A percentile compares a stretch with the other conserved stretches of the same genome.
These are phyloP conservation scores for Rhabdomys pumilio DNA, from an alignment of 2,797 vertebrate genomes.

Conservation along the genomic window DNA sequence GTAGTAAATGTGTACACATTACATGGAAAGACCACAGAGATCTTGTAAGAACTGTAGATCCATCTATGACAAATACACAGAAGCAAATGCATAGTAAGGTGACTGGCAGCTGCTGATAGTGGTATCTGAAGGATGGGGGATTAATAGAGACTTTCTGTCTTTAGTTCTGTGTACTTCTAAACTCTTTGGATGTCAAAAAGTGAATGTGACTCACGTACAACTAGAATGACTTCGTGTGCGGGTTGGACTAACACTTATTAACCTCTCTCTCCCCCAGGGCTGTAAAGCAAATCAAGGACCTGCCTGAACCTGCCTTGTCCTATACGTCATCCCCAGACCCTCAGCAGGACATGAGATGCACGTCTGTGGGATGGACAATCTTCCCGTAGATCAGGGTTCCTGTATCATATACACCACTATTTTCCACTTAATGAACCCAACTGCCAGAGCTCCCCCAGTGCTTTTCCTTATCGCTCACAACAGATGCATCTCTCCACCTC, in stretches of 20 bases:
- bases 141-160: not conserved
- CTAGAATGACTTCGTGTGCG: not conserved
- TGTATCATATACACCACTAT: not conserved
- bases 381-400: not conserved
- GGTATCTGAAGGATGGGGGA: not conserved
- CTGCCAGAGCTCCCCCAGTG: not conserved
- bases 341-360: not conserved
- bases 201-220: slow-evolving; percentile 23
- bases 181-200: slow-evolving; percentile 39
- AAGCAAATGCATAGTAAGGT: not conserved
- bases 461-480: not conserved
- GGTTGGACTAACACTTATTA: slow-evolving; percentile 6
- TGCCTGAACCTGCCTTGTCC: not conserved
- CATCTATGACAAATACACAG: not conserved
- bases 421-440: not conserved
- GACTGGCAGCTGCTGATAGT: not conserved
- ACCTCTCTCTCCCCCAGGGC: not conserved
- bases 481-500: not conserved
- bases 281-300: slow-evolving; percentile 1
- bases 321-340: not conserved
- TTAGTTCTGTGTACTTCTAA: slow-evolving; percentile 4
- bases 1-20: not conserved
- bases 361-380: not conserved
- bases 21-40: not conserved
- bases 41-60: not conserved